Evolutionary conservation across 1,140 invertebrate genomes (phyloP), one percentile per base, ranked within the genome.

Genomic region (Triops longicaudatus): DNA sequence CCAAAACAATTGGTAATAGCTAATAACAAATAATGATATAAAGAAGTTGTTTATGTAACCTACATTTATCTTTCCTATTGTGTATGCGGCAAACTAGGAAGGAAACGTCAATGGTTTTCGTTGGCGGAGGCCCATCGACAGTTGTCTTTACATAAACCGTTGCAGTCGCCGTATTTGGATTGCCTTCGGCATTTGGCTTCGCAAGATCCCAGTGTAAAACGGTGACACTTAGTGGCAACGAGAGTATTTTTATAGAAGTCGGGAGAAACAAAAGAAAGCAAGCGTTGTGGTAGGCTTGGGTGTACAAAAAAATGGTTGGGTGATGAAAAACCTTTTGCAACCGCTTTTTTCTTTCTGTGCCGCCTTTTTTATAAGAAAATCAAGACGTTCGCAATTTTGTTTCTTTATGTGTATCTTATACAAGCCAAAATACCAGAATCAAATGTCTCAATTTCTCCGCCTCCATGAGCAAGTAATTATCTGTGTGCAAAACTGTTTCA

Each of bases 31-130:
- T n/a, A n/a, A n/a, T n/a, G n/a, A n/a, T n/a, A n/a, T 44, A 7
- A 71, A n/a, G 12, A 73, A 31, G 14, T 79, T 42, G 27, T 78
- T 17, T 41, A 12, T 71, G 2, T 50, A n/a, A 31, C 26, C n/a
- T 17, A 26, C 44, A 78, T n/a, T 73, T 37, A 80, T 72, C 11
- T 74, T 22, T 28, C 26, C 71, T 43, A 72, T 76, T 79, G 42
- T 27, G 9, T 6, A 77, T 76, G 78, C 78, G 43, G 78, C 79
- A 79, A 78, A 82, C 75, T 79, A 89, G 94, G 93, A 73, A 90
- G 95, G 73, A 93, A 93, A 83, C 87, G 95, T 79, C 93, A 95
- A 84, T 97, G 95, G 95, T 97, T 97, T 84, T 90, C 90, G 43
- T 89, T 97, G 80, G 90, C 94, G 75, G 94, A 96, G 81, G 95